These are phyloP conservation scores for Aphis gossypii DNA, from an alignment of 1,140 invertebrate genomes.

Conservation along the genomic window DNA sequence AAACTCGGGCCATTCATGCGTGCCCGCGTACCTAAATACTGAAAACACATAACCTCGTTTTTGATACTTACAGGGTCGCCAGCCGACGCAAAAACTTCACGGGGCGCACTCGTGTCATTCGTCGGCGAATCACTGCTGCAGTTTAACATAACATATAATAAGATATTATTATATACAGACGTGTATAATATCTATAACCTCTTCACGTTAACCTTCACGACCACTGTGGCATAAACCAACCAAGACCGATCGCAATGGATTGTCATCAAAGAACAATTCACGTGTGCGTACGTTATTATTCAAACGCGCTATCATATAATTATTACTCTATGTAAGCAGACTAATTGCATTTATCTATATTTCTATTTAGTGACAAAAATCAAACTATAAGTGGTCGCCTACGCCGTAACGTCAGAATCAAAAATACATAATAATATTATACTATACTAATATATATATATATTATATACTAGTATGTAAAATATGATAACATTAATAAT, in stretches of 20 bases:
- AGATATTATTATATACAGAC: not conserved
- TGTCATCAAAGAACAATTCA: not conserved
- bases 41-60: conserved; percentile 50
- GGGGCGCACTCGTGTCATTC: not conserved
- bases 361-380: not conserved
- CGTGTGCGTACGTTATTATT: not conserved
- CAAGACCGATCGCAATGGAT: conserved; percentile 6
- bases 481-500: no score
- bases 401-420: not conserved
- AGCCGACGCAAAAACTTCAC: not conserved
- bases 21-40: conserved; percentile 50
- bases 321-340: not conserved
- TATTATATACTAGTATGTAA: no score
- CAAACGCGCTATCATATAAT: not conserved
- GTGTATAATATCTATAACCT: not conserved
- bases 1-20: conserved; percentile 45
- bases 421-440: not conserved
- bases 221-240: not conserved
- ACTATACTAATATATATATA: no score
- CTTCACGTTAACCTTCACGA: not conserved
- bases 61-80: conserved; percentile 41
- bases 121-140: not conserved
- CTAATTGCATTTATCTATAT: not conserved
- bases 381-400: not conserved
- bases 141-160: not conserved